These are phyloP conservation scores for Gila orcuttii DNA, from an alignment of 2,113 vertebrate genomes.

Conservation along the genomic window DNA sequence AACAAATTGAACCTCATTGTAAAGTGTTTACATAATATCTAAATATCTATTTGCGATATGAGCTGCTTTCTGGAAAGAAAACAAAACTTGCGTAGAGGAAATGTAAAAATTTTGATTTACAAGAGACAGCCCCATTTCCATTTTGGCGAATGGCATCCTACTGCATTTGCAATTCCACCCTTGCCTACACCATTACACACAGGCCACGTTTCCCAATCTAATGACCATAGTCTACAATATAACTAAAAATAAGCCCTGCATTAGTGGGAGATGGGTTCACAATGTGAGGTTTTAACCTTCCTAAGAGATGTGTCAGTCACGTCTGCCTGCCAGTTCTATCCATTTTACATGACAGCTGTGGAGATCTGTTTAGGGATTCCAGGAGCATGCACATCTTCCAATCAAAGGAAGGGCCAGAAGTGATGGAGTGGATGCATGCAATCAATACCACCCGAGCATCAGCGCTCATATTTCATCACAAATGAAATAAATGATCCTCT, in stretches of 20 bases:
- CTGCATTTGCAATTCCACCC: background rate
- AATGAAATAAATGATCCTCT: slow-evolving; percentile 30
- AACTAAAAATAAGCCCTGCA: slow-evolving; percentile 20
- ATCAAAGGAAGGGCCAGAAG: slow-evolving; percentile 29
- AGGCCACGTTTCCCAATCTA: slow-evolving; percentile 31
- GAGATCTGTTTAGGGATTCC: slow-evolving; percentile 35
- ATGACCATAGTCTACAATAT: slow-evolving; percentile 22
- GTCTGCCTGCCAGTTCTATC: background rate
- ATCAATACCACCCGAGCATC: slow-evolving; percentile 29
- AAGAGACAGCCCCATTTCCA: slow-evolving; percentile 13
- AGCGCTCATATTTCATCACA: slow-evolving; percentile 24
- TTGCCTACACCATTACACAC: background rate
- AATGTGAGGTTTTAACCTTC: slow-evolving; percentile 25
- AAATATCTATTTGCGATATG: background rate
- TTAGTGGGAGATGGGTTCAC: slow-evolving; percentile 4
- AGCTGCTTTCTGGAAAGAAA: background rate
- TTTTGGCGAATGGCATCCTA: background rate
- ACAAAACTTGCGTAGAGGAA: background rate
- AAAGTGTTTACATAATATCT: too few relatives aligned
- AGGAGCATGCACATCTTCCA: slow-evolving; percentile 15
- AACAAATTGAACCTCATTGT: too few relatives aligned
- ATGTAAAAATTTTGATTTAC: background rate
- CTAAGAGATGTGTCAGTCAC: slow-evolving; percentile 25
- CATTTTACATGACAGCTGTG: background rate
- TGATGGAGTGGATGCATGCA: slow-evolving; percentile 27